Evolutionary conservation across 2,797 vertebrate genomes (phyloP), one percentile per base, ranked within the genome.

Genomic region (Lithobates sylvaticus): DNA sequence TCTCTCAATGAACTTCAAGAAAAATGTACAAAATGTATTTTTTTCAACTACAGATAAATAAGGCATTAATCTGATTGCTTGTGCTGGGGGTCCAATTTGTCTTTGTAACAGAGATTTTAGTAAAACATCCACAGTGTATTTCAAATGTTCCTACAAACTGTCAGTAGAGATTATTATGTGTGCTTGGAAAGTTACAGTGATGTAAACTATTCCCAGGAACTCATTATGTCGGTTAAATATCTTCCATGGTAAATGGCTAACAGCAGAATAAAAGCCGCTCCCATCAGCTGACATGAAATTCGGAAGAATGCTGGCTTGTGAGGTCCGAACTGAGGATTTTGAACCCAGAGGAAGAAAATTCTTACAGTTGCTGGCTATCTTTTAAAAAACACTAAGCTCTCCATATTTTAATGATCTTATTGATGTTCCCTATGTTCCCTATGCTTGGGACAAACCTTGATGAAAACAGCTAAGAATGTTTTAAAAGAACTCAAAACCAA

Each of bases 381-480:
- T 32, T 72, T 64, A n/a, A 44, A 64, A 8, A 3, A 50, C 13
- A 26, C 70, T 78, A 80, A 75, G 77, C 84, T 68, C 29, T 80
- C 64, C 15, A 72, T 80, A 18, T 80, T 5, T 29, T 29, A 29
- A 36, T 54, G 58, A 80, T 85, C 84, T 67, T 73, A 64, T 84
- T 78, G 39, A 34, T 50, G 58, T 65, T 73, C 77, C 61, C 58
- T 54, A 34, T 50, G 58, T 65, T 73, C 77, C 61, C 58, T 54
- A 34, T 54, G 29, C 70, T 54, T 6, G 39, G 13, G 58, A 79
- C 70, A 79, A 29, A 47, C 54, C 68, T 79, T 65, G 58, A 73
- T 85, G 58, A 74, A 79, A 79, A 74, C 76, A 80, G 76, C 84
- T 65, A 58, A 85, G 77, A 80, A 54, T 67, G 69, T 73, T 64